A percentile compares a stretch with the other conserved stretches of the same genome.
These are phyloP conservation scores for Dromas ardeola DNA, from an alignment of 2,113 vertebrate genomes.

Conservation along the genomic window DNA sequence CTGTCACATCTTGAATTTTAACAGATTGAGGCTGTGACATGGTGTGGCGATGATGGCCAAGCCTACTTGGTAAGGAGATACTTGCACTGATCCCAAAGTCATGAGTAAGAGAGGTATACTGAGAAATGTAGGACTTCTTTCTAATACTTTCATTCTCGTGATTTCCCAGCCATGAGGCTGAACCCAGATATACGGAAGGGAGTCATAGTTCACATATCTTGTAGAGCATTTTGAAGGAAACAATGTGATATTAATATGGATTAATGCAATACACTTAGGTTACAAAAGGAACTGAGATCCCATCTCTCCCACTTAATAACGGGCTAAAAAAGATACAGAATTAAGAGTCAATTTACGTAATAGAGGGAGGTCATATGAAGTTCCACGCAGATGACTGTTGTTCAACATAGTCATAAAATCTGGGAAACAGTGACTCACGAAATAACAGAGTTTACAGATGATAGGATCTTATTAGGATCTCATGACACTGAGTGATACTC, in stretches of 20 bases:
- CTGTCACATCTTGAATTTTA: not conserved
- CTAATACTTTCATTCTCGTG: not conserved
- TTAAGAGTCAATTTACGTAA: not conserved
- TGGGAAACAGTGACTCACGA: slow-evolving; percentile 57
- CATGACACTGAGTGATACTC: slow-evolving; percentile 42
- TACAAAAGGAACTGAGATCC: not conserved
- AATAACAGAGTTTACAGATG: not conserved
- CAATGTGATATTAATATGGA: not conserved
- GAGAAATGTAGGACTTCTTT: not conserved
- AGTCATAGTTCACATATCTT: not conserved
- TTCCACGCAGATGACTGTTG: not conserved
- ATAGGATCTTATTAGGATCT: not conserved
- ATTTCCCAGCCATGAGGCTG: not conserved
- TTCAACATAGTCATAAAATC: not conserved
- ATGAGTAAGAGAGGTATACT: not conserved
- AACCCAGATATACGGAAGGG: not conserved
- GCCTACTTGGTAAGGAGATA: not conserved
- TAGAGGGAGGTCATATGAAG: slow-evolving; percentile 3
- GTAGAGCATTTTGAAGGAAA: not conserved
- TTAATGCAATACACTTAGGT: not conserved
- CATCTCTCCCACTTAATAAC: not conserved
- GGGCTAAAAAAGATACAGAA: not conserved
- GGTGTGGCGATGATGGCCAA: not conserved
- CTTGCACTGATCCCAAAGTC: not conserved
- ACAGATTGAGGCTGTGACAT: not conserved